Base-by-base conservation (phyloP, 2,888 invertebrate species). In the Tolmerus cingulatus region DNA sequence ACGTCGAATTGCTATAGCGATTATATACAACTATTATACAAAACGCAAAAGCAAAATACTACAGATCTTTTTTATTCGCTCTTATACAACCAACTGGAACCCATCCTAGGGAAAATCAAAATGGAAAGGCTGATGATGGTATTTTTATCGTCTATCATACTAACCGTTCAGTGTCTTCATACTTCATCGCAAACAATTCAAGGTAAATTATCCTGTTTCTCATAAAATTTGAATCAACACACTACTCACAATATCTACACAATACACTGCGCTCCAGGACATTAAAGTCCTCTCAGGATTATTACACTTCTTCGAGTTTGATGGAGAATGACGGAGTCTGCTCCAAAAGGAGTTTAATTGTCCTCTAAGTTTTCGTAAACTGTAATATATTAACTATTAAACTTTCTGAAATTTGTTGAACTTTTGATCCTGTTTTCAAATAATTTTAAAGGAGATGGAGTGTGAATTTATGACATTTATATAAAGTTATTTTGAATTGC, bases 161-260 rank as follows among this genome's bases (percentile, higher is more conserved):
- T 91, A 90, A 90, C 90, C 86, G 90, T 90, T 87, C 90, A 91
- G 90, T 91, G 91, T 89, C 90, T 90, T 89, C 90, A 89, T 87
- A 90, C 90, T 88, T 89, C 89, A 79, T 90, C 92, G 89, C 92
- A 92, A 89, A 91, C 90, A 89, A 90, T 91, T 88, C 91, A 92
- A 89, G 92, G 92, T 92, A 90, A 90, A 91, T 90, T 90, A 89
- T 85, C 27, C 86, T 79, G 66, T 55, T 78, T 23, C 82, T 23
- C 66, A 19, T 23, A 66, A 23, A 19, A 66, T 66, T 66, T 12
- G 19, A 19, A 55, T 55, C 23, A 27, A 66, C 66, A 66, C 66
- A 66, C 2, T 23, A 27, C 23, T 66, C 27, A 66, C 66, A 66
- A 66, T 66, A 23, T 23, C 27, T 27, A 19, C 37, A 57, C 34